Evolutionary conservation across 2,797 vertebrate species (phyloP).

Genomic region (Erethizon dorsatum): DNA sequence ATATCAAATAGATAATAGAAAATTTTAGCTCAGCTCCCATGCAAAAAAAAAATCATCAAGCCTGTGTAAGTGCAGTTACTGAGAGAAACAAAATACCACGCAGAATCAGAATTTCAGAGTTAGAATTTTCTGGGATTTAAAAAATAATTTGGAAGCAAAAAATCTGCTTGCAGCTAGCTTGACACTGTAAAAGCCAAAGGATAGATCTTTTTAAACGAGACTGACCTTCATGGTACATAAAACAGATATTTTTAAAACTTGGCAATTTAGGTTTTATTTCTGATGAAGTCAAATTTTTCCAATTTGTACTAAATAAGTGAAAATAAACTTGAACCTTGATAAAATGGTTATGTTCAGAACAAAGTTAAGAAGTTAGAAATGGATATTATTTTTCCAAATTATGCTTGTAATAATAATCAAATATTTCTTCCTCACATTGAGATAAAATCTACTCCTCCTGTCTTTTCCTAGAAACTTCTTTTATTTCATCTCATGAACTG

Average conservation of each 20-base stretch:
- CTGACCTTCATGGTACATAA: not conserved
- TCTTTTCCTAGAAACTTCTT: not conserved
- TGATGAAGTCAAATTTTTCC: not conserved
- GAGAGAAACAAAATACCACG: not conserved
- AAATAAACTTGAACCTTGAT: not conserved
- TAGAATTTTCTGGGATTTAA: not conserved
- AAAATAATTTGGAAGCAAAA: not conserved
- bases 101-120: not conserved
- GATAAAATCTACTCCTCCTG: not conserved
- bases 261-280: not conserved
- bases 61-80: not conserved
- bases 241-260: not conserved
- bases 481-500: not conserved
- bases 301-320: not conserved
- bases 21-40: not conserved
- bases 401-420: not conserved
- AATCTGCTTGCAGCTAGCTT: not conserved
- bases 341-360: not conserved
- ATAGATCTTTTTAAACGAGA: not conserved
- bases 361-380: not conserved
- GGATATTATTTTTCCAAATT: not conserved
- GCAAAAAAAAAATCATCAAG: not conserved
- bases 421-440: not conserved
- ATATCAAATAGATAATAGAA: not conserved
- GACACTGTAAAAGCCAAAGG: not conserved